These are phyloP conservation scores for Xylota segnis DNA, from an alignment of 2,888 invertebrate genomes.

Conservation along the genomic window DNA sequence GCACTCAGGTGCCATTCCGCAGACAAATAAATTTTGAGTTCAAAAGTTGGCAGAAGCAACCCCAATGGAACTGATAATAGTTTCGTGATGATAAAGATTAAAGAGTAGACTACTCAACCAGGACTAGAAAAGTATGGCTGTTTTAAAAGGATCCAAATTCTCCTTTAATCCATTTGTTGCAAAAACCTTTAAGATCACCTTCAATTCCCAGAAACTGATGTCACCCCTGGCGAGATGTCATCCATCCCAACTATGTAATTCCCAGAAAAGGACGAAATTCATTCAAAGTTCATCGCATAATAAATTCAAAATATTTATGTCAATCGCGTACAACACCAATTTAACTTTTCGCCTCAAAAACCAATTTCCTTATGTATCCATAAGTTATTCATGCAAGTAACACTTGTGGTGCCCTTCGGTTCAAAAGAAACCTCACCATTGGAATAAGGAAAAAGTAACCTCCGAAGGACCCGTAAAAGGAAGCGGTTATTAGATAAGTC, in stretches of 20 bases:
- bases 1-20: too few species aligned
- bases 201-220: neutral
- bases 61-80: too few species aligned
- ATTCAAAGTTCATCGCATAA: conserved; percentile 16
- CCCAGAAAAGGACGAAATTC: conserved; percentile 10
- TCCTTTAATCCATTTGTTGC: too few species aligned
- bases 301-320: conserved; percentile 54
- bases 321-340: conserved; percentile 52
- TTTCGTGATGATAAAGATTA: too few species aligned
- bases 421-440: conserved; percentile 1
- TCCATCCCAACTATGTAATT: neutral
- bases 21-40: too few species aligned
- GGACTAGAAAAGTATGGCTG: too few species aligned
- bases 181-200: too few species aligned
- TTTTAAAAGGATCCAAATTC: too few species aligned
- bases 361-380: conserved; percentile 59
- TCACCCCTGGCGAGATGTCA: neutral
- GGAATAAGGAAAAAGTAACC: neutral
- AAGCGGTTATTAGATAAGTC: conserved; percentile 63
- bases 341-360: conserved; percentile 45
- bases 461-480: conserved; percentile 42
- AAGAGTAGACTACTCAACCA: too few species aligned
- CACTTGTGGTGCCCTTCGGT: conserved; percentile 52
- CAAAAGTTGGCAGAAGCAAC: too few species aligned
- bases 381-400: conserved; percentile 54